Evolutionary conservation across 2,797 vertebrate species (phyloP).

Genomic region (Sebastiscus albofasciatus): DNA sequence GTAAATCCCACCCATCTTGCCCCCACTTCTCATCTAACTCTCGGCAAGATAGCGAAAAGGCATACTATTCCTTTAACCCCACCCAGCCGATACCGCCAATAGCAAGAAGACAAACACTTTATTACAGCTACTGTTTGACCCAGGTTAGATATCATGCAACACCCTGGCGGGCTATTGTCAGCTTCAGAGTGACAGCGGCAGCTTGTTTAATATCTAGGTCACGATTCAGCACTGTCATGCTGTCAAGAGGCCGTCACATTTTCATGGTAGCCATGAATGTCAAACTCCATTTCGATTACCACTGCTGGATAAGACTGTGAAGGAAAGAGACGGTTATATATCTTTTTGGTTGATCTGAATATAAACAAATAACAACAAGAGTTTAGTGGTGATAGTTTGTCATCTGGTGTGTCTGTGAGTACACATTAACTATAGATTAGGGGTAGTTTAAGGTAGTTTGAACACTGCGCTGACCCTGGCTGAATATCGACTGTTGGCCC

Average conservation of each 20-base stretch:
- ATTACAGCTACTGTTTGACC: slow-evolving; percentile 12
- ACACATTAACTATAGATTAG: background rate
- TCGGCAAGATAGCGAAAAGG: background rate
- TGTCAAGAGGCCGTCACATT: slow-evolving; percentile 41
- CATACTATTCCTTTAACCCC: background rate
- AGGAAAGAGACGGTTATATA: background rate
- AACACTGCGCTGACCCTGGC: background rate
- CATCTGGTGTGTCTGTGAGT: background rate
- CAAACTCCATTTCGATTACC: slow-evolving; percentile 10
- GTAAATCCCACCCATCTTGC: background rate
- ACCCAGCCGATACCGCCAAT: background rate
- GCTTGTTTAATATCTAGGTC: slow-evolving; percentile 71
- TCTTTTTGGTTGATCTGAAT: background rate
- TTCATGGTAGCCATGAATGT: background rate
- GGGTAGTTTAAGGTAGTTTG: background rate
- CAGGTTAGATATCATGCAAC: background rate
- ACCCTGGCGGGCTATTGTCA: background rate
- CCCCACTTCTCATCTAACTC: background rate
- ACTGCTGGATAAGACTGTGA: background rate
- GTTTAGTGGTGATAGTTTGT: background rate
- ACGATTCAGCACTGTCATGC: slow-evolving; percentile 46
- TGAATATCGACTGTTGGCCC: slow-evolving; percentile 9
- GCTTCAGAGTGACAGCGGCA: slow-evolving; percentile 68
- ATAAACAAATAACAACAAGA: background rate
- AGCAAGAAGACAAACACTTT: background rate